Evolutionary conservation across 2,888 invertebrate species (phyloP), one percentile per base, ranked within the genome.

Genomic region (Blastobasis adustella): DNA sequence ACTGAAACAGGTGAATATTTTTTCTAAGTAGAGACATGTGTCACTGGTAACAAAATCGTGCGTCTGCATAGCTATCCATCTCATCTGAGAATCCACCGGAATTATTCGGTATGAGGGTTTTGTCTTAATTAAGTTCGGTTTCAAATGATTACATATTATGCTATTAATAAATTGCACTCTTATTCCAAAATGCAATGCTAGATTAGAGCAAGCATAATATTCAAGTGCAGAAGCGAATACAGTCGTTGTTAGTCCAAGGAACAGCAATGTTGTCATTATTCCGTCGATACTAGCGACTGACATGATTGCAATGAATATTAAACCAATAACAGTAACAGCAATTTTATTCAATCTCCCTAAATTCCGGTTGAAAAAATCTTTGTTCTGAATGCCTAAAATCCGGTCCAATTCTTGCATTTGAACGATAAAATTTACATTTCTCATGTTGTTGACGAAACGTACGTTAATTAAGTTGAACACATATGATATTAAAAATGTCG

Each of bases 401-500:
- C 76, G 67, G 49, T 83, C 80, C 4, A 82, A 66, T 56, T 73
- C 63, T 60, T 84, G 81, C 50, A 81, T 60, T 59, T 69, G 66
- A 0, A 79, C 58, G n/a, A 65, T 67, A 48, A 81, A 77, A 4
- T 66, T 59, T 0, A 69, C 65, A 55, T 79, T 82, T 1, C 53
- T 54, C 2, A 67, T 58, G 3, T 67, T 64, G 54, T 77, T 76
- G 4, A 65, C 37, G 42, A 82, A 82, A n/a, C 79, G 65, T 6
- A 68, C 64, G 47, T 81, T 69, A 41, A 77, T 58, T 1, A 73
- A 56, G 47, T 69, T 69, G 44, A 57, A 23, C 23, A 23, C 23
- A 23, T 23, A 23, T 23, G 23, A 23, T 23, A 23, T 23, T 23
- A 23, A 23, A 3, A 23, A 23, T 23, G 23, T 23, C 3, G 23